These are phyloP conservation scores for Hydra vulgaris DNA, from an alignment of 30 jellyfish, hydroid and myxozoan genomes.

Conservation along the genomic window DNA sequence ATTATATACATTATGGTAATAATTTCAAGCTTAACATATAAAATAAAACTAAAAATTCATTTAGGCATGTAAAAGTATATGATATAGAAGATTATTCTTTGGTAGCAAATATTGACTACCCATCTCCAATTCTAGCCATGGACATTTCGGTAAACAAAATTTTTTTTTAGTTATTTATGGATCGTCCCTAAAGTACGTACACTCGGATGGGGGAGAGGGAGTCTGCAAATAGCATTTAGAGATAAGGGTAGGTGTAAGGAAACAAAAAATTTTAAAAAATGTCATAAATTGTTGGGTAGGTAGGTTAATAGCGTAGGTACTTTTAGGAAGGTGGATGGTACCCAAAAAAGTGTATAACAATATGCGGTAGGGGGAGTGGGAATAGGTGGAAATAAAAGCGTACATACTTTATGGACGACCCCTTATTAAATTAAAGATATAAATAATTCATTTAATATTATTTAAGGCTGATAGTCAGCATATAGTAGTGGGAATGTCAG, in stretches of 20 bases:
- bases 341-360: no score
- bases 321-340: no score
- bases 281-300: no score
- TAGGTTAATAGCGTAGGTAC: no score
- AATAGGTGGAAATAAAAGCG: no score
- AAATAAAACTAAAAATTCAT: neutral
- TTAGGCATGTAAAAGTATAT: conserved; percentile 82
- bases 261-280: no score
- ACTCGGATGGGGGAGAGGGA: no score
- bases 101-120: conserved; percentile 69
- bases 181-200: neutral
- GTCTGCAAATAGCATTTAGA: neutral
- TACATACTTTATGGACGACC: no score
- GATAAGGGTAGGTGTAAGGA: neutral
- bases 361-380: no score
- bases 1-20: no score
- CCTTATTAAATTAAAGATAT: neutral
- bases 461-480: conserved; percentile 62
- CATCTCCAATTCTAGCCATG: conserved; percentile 72
- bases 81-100: conserved; percentile 73
- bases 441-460: neutral
- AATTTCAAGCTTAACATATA: no score
- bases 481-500: conserved; percentile 86
- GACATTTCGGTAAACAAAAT: conserved; percentile 65
- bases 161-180: neutral